Evolutionary conservation across 2,888 invertebrate genomes (phyloP).

Genomic region (Acleris sparsana): DNA sequence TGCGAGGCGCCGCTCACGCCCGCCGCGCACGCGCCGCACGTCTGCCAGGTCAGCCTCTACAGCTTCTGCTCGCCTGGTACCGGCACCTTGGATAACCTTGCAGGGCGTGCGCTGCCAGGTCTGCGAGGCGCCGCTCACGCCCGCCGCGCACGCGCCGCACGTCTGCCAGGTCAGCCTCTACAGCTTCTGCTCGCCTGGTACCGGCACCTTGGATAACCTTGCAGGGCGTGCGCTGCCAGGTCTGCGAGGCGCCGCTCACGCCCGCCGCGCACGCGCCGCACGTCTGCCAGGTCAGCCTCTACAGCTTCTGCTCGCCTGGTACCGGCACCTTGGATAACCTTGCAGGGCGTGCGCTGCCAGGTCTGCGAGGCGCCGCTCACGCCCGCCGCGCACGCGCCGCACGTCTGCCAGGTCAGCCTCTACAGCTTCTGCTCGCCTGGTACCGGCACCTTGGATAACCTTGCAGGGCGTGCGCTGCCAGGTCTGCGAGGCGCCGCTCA

Average conservation of each 20-base stretch:
- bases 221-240: conserved; percentile 67
- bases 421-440: no score
- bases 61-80: no score
- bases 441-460: no score
- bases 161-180: not conserved
- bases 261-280: conserved; percentile 62
- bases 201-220: no score
- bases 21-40: conserved; percentile 37
- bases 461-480: conserved; percentile 67
- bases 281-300: conserved; percentile 52
- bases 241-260: conserved; percentile 56
- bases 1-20: conserved; percentile 55
- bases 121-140: not conserved
- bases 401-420: conserved; percentile 52
- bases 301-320: no score
- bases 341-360: conserved; percentile 67
- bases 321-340: no score
- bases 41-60: conserved; percentile 62
- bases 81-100: no score
- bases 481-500: conserved; percentile 60
- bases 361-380: conserved; percentile 70
- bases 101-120: not conserved
- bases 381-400: conserved; percentile 34
- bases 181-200: no score
- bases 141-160: not conserved